A percentile compares a stretch with the other conserved stretches of the same genome.
Evolutionary conservation across 1,140 invertebrate species (phyloP).

Genomic region (Carcinoscorpius rotundicauda): DNA sequence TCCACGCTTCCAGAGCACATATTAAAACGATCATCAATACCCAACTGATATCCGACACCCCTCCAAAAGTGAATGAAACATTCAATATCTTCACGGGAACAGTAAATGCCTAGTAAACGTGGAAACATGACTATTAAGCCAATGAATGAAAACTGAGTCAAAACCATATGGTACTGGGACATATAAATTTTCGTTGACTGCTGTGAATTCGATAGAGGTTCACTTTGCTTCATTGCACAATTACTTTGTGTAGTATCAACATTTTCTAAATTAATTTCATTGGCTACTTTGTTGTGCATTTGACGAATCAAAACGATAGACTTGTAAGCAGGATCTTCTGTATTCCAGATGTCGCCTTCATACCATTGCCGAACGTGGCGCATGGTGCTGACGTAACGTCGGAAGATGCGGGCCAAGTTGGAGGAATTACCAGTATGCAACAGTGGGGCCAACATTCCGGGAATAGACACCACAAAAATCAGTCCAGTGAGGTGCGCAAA

Average conservation of each 20-base stretch:
- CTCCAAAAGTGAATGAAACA: constrained; percentile 73
- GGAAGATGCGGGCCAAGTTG: constrained; percentile 47
- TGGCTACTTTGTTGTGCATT: constrained; percentile 34
- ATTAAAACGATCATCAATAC: constrained; percentile 62
- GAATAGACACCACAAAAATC: constrained; percentile 21
- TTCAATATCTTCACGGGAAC: constrained; percentile 45
- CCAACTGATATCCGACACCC: constrained; percentile 62
- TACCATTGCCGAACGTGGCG: constrained; percentile 62
- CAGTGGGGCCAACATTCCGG: constrained; percentile 25
- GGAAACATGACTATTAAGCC: constrained; percentile 27
- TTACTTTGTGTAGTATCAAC: no score
- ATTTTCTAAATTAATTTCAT: constrained; percentile 23
- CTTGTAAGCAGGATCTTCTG: constrained; percentile 32
- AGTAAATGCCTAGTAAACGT: constrained; percentile 11
- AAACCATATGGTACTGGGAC: constrained; percentile 30
- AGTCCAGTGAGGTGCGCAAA: constrained; percentile 23
- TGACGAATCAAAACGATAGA: constrained; percentile 36
- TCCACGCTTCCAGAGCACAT: constrained; percentile 39
- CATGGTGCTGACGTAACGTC: constrained; percentile 57
- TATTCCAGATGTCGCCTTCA: constrained; percentile 42
- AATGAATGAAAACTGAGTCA: constrained; percentile 31
- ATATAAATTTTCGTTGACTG: constrained; percentile 5
- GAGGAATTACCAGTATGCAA: constrained; percentile 37
- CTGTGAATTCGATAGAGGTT: no score
- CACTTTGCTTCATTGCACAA: no score